phyloP scores from a whole-genome alignment of 2,113 vertebrate genomes.

The Smithornis capensis region DNA sequence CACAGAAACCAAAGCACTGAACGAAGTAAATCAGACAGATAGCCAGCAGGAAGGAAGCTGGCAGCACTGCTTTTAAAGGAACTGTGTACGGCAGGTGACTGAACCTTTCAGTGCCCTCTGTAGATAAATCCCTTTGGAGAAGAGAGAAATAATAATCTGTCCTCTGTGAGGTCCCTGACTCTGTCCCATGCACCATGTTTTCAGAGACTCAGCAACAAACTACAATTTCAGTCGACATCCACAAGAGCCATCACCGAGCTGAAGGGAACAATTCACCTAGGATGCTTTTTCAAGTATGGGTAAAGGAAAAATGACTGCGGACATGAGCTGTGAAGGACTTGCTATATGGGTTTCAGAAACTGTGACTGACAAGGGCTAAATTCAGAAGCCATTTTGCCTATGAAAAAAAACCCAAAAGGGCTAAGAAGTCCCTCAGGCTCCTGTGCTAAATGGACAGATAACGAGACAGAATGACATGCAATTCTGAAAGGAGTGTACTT shows the following conservation, averaged over 20 bases:
- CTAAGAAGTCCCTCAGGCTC: neutral
- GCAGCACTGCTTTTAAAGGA: neutral
- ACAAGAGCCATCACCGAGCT: neutral
- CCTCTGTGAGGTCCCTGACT: neutral
- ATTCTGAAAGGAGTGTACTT: neutral
- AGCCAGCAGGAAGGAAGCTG: neutral
- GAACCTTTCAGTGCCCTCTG: neutral
- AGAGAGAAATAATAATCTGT: neutral
- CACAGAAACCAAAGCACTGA: neutral
- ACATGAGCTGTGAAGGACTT: neutral
- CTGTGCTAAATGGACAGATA: neutral
- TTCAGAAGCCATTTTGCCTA: neutral
- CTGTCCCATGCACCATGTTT: neutral
- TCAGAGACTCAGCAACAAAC: neutral
- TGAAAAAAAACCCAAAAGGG: neutral
- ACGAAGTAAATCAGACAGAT: neutral
- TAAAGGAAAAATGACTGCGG: neutral
- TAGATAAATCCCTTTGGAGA: neutral
- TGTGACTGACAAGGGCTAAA: neutral
- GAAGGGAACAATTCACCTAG: neutral
- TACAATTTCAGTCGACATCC: accelerated
- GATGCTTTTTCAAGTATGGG: neutral
- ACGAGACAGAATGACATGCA: neutral
- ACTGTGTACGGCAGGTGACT: neutral
- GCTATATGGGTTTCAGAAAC: neutral